Percentiles rank a stretch among this genome's conserved stretches.
Conservation (phyloP, 2,797 vertebrate genomes). For the Aphelocoma californica region DNA sequence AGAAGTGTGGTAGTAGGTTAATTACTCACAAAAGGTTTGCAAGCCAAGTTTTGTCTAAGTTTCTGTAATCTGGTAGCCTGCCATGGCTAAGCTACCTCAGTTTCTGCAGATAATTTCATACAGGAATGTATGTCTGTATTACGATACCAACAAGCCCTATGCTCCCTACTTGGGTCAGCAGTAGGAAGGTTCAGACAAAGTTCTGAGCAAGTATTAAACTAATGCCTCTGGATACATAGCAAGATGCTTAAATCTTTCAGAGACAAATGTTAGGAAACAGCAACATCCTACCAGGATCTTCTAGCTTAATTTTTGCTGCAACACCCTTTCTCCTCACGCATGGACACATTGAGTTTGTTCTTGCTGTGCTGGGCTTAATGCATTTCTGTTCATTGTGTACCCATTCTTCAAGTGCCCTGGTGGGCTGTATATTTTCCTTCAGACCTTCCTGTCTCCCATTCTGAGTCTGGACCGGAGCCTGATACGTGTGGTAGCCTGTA, state of each 20-base stretch:
- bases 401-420: not conserved
- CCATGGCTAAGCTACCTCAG: not conserved
- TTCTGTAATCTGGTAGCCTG: not conserved
- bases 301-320: not conserved
- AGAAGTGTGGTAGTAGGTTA: not conserved
- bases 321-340: not conserved
- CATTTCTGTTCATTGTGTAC: not conserved
- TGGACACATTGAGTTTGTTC: not conserved
- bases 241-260: not conserved
- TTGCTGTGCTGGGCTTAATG: not conserved
- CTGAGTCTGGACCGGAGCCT: not conserved
- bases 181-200: not conserved
- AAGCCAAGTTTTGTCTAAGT: not conserved
- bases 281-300: not conserved
- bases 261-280: not conserved
- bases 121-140: not conserved
- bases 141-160: not conserved
- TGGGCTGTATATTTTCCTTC: not conserved
- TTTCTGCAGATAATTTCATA: not conserved
- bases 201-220: not conserved
- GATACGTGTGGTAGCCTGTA: fast-evolving
- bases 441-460: not conserved
- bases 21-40: not conserved
- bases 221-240: not conserved
- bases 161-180: not conserved